Base-by-base conservation (phyloP, 1,140 invertebrate species). In the Globodera rostochiensis region DNA sequence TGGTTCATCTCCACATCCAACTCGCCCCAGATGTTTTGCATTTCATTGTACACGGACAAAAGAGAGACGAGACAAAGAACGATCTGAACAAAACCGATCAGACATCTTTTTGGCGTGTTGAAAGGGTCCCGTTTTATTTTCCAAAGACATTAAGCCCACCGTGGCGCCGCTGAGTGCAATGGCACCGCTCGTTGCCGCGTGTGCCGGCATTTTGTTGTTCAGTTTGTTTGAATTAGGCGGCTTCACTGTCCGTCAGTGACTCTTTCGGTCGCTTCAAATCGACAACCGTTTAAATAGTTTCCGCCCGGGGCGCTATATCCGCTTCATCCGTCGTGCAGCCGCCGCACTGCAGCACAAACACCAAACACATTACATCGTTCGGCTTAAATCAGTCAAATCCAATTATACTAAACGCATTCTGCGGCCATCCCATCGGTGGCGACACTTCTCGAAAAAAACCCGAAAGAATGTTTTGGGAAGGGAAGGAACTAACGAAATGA, bases 1-100 rank as follows among this genome's bases (percentile, higher is more conserved):
- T 76, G 49, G 73, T 82, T 80, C 85, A 88, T 90, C 75, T 88
- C 88, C 49, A 36, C 71, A 80, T 88, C 88, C 45, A 88, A 70
- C 77, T 88, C 85, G n/a, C 74, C 71, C 87, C 87, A 88, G 50
- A 87, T 89, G 77, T 49, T 79, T 60, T 88, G 86, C 71, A 88
- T 86, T 75, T 88, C 87, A 73, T 75, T 83, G 83, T 89, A 89
- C 78, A 90, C 88, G 69, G 66, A 75, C 66, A 77, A 77, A 49
- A 88, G 82, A 57, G 82, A 84, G 69, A 83, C 84, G 21, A 89
- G 80, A 71, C 87, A 90, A 50, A 88, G 53, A 57, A 88, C 45
- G 57, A 64, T 13, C 57, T 64, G 11, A 64, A 64, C 57, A 53
- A 53, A 53, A 53, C 4, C 19, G 57, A 64, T 64, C 57, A 64